Evolutionary conservation across 2,113 vertebrate species (phyloP).

Genomic region (Onychostoma macrolepis): DNA sequence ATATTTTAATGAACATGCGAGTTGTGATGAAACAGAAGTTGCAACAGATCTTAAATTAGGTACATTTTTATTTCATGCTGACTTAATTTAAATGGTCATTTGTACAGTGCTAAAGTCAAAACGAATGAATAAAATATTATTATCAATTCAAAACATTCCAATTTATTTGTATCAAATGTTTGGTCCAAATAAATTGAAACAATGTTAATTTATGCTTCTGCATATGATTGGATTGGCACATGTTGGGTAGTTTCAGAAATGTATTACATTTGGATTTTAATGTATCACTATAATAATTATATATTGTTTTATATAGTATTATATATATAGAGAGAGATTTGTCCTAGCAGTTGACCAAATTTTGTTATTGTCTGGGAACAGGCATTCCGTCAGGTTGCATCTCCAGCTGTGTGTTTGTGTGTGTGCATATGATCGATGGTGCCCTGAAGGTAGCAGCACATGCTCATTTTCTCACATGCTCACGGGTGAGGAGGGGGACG

Average conservation of each 20-base stretch:
- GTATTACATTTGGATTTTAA: neutral
- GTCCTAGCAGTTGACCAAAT: neutral
- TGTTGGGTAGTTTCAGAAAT: neutral
- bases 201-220: neutral
- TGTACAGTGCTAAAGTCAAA: neutral
- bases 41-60: neutral
- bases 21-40: neutral
- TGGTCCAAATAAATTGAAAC: neutral
- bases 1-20: neutral
- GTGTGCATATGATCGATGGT: conserved; percentile 13
- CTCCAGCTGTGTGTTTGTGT: conserved; percentile 30
- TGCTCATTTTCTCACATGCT: conserved; percentile 38
- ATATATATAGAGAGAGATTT: neutral
- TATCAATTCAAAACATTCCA: neutral
- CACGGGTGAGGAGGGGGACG: neutral
- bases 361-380: conserved; percentile 1
- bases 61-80: neutral
- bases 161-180: neutral
- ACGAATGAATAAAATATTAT: neutral
- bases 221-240: neutral
- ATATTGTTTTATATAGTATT: neutral
- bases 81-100: neutral
- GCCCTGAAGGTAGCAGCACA: conserved; percentile 16
- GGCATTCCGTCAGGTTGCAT: conserved; percentile 32
- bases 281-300: neutral